Evolutionary conservation across 1,140 invertebrate genomes (phyloP).

Genomic region (Araneus ventricosus): DNA sequence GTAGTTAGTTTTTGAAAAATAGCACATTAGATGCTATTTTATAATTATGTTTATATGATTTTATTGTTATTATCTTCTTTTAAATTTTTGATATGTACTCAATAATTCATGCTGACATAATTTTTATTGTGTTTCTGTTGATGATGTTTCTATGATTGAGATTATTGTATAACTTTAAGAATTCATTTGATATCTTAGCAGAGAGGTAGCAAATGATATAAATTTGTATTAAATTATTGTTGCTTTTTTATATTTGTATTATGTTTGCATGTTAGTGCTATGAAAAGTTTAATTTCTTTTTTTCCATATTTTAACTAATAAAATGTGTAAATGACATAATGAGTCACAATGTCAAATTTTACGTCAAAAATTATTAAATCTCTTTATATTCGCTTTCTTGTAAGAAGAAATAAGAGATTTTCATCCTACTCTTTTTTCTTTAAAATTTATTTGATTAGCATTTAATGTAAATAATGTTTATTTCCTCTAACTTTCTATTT

Average conservation of each 20-base stretch:
- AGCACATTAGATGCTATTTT: conserved; percentile 17
- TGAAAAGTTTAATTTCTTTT: neutral
- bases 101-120: neutral
- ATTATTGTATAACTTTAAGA: neutral
- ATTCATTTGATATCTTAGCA: neutral
- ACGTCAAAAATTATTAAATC: neutral
- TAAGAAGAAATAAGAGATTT: no score
- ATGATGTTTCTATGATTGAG: neutral
- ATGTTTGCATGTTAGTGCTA: neutral
- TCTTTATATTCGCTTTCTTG: neutral
- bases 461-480: no score
- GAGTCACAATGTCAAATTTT: neutral
- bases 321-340: neutral
- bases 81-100: neutral
- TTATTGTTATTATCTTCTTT: conserved; percentile 11
- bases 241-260: neutral
- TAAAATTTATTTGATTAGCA: no score
- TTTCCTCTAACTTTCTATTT: no score
- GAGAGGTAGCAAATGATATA: neutral
- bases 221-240: neutral
- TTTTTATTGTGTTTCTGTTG: neutral
- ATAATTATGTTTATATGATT: conserved; percentile 39
- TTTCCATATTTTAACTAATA: neutral
- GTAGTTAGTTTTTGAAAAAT: conserved; percentile 60
- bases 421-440: no score